These are phyloP conservation scores for Polypterus senegalus DNA, from an alignment of 2,113 vertebrate genomes.

Conservation along the genomic window DNA sequence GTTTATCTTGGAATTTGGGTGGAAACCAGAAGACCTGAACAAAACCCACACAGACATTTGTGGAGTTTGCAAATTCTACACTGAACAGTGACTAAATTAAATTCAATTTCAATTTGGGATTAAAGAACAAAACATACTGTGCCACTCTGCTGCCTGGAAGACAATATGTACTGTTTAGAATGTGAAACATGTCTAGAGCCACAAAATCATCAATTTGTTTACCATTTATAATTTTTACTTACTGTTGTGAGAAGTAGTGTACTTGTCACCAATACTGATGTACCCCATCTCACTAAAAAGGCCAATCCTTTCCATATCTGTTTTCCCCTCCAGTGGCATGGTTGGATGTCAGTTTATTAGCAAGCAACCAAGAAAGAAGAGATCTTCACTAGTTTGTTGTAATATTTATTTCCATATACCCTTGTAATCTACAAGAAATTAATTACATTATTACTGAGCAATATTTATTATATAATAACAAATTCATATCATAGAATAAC, in stretches of 20 bases:
- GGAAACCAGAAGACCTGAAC: too few relatives aligned
- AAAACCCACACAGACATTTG: too few relatives aligned
- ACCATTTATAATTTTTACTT: conserved; percentile 24
- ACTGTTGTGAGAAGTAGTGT: conserved; percentile 41
- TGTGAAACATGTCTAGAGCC: neutral
- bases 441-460: too few relatives aligned
- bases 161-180: neutral
- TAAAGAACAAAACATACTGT: neutral
- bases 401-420: too few relatives aligned
- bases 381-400: too few relatives aligned
- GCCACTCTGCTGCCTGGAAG: neutral
- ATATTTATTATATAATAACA: too few relatives aligned
- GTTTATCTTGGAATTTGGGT: too few relatives aligned
- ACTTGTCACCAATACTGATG: conserved; percentile 66
- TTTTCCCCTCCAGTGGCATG: conserved; percentile 57
- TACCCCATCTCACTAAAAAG: conserved; percentile 80
- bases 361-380: too few relatives aligned
- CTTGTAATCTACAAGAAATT: too few relatives aligned
- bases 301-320: conserved; percentile 73
- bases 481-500: too few relatives aligned
- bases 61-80: too few relatives aligned
- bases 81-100: neutral
- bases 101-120: neutral
- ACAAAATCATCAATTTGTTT: neutral
- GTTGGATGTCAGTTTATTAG: neutral